Evolutionary conservation across 1,140 invertebrate genomes (phyloP).

Genomic region (Stegodyphus dumicola): DNA sequence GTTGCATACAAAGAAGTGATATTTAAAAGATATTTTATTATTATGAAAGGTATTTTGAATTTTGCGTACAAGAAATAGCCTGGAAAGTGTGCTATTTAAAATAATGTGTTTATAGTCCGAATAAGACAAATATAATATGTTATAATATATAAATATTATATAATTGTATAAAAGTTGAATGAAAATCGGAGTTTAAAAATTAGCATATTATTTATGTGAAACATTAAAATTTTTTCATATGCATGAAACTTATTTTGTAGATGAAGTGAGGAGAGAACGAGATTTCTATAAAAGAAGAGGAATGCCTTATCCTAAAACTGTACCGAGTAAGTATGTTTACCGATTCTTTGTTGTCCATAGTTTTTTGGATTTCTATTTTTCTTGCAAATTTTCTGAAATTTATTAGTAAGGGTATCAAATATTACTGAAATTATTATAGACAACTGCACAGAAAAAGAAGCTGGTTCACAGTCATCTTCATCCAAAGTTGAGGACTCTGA

Average conservation of each 20-base stretch:
- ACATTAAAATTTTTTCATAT: background rate
- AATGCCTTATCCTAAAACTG: conserved; percentile 64
- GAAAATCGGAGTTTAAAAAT: no score
- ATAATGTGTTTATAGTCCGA: no score
- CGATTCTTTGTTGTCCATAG: background rate
- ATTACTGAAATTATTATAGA: conserved; percentile 29
- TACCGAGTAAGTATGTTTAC: conserved; percentile 43
- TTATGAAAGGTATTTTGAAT: no score
- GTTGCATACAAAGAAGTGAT: no score
- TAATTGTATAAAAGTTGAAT: no score
- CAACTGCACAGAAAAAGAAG: conserved; percentile 61
- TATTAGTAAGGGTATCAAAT: background rate
- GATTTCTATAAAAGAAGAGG: conserved; percentile 64
- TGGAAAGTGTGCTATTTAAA: no score
- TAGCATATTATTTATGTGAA: no score
- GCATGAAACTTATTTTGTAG: conserved; percentile 46
- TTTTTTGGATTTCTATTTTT: background rate
- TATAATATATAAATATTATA: no score
- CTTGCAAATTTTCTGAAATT: background rate
- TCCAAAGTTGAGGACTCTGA: conserved; percentile 77
- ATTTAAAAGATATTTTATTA: no score
- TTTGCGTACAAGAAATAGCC: no score
- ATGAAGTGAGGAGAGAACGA: conserved; percentile 64
- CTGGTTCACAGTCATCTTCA: conserved; percentile 64
- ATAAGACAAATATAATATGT: no score